phyloP scores from a whole-genome alignment of 2,113 vertebrate genomes.

The Sus scrofa region T2T-Sscrofa CM000823.6:13062001-13062500 shows the following conservation, averaged over 20 bases:
- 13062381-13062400: neutral
- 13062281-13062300: neutral
- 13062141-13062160: no score
- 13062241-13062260: neutral
- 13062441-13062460: neutral
- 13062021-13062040: neutral
- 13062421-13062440: accelerated
- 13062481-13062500: accelerated
- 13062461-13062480: no score
- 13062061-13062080: neutral
- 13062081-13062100: neutral
- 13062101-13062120: neutral
- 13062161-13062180: neutral
- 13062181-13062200: no score
- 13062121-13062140: neutral
- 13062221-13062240: accelerated
- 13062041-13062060: accelerated
- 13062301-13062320: neutral
- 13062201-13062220: accelerated
- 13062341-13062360: neutral
- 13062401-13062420: neutral
- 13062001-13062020: neutral
- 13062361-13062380: neutral
- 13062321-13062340: neutral
- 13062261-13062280: accelerated